A percentile compares a stretch with the other conserved stretches of the same genome.
Conservation (phyloP, 1,140 invertebrate species). For the Choristoneura fumiferana region DNA sequence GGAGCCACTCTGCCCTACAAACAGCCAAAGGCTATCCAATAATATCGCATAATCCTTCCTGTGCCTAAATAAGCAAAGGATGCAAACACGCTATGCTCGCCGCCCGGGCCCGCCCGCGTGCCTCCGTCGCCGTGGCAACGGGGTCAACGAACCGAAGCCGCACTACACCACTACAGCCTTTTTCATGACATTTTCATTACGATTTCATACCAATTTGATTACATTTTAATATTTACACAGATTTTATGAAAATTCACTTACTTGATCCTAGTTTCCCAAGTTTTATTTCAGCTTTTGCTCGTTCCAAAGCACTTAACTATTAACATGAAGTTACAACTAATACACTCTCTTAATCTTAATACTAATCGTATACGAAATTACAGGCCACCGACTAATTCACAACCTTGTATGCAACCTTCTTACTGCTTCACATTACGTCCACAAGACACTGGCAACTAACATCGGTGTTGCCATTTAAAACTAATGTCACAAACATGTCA, state of each 20-base stretch:
- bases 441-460: constrained; percentile 28
- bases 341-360: not conserved
- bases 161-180: constrained; percentile 32
- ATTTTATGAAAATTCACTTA: constrained; percentile 3
- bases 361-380: constrained; percentile 18
- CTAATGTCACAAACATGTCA: constrained; percentile 53
- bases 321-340: not conserved
- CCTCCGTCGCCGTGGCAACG: constrained; percentile 63
- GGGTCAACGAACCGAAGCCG: constrained; percentile 62
- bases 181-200: constrained; percentile 14
- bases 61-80: constrained; percentile 28
- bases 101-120: constrained; percentile 43
- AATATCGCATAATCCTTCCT: too few species aligned
- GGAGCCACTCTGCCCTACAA: too few species aligned
- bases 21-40: too few species aligned
- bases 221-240: not conserved
- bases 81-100: constrained; percentile 41
- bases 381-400: constrained; percentile 20
- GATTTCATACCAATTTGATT: not conserved
- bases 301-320: constrained; percentile 6
- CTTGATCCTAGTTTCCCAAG: not conserved
- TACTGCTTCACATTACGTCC: constrained; percentile 27
- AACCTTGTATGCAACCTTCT: constrained; percentile 1
- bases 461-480: constrained; percentile 29
- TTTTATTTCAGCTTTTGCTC: not conserved